phyloP scores from a whole-genome alignment of 2,113 vertebrate species.

The Saimiri boliviensis region DNA sequence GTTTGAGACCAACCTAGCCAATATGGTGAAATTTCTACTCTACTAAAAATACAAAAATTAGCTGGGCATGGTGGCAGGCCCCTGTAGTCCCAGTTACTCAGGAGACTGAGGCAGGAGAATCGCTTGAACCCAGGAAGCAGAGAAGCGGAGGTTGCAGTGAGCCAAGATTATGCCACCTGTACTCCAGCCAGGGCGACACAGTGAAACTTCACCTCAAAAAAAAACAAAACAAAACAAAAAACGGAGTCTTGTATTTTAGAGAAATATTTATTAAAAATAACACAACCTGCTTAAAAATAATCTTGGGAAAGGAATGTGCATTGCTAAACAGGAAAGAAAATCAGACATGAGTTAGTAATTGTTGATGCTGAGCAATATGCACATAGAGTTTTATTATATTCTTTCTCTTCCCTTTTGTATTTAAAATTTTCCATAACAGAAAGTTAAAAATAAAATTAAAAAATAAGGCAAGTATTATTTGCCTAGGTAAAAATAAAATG shows the following conservation, averaged over 20 bases:
- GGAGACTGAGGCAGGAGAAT: too few relatives aligned
- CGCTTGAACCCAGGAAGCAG: too few relatives aligned
- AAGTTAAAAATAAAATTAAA: neutral
- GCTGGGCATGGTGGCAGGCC: too few relatives aligned
- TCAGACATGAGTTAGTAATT: neutral
- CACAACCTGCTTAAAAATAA: slow-evolving; percentile 29
- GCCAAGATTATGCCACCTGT: too few relatives aligned
- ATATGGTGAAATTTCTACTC: too few relatives aligned
- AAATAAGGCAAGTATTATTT: neutral
- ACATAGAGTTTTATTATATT: neutral
- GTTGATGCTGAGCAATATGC: neutral
- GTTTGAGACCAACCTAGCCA: too few relatives aligned
- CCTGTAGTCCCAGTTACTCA: too few relatives aligned
- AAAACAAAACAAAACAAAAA: too few relatives aligned
- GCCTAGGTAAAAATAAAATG: neutral
- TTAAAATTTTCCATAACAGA: neutral
- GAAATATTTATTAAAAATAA: neutral
- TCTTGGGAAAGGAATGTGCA: neutral
- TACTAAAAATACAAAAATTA: too few relatives aligned
- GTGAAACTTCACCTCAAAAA: too few relatives aligned
- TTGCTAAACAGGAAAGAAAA: neutral
- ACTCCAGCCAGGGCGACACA: too few relatives aligned
- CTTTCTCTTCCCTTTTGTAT: neutral
- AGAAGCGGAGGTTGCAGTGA: too few relatives aligned
- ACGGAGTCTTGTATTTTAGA: neutral